phyloP scores from a whole-genome alignment of 2,113 vertebrate species.

The Hippocampus barbouri region DNA sequence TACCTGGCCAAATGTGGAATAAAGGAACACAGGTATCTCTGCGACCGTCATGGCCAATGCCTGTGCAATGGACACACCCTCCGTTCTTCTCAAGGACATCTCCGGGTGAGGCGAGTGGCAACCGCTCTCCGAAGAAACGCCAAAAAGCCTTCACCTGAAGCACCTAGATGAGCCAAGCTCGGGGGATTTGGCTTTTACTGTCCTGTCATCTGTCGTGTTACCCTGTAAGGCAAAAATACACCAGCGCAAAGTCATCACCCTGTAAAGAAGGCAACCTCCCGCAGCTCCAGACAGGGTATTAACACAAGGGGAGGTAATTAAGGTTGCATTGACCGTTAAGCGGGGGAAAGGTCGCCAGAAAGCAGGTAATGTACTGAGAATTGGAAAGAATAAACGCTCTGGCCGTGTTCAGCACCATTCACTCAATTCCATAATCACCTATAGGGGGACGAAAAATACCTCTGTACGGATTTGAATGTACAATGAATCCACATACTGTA shows the following conservation, averaged over 20 bases:
- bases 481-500: not conserved
- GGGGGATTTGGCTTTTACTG: not conserved
- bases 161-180: conserved; percentile 5
- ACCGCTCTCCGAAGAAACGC: conserved; percentile 6
- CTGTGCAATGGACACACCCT: conserved; percentile 90
- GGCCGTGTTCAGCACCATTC: not conserved
- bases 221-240: conserved; percentile 11
- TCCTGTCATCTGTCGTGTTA: conserved; percentile 31
- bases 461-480: not conserved
- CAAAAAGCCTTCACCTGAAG: conserved; percentile 21
- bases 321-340: conserved; percentile 23
- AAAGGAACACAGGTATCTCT: conserved; percentile 96
- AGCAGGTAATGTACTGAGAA: not conserved
- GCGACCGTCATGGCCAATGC: conserved; percentile 97
- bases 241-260: too few relatives aligned
- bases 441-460: not conserved
- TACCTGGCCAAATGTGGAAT: conserved; percentile 96
- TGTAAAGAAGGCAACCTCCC: not conserved
- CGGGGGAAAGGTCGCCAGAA: conserved; percentile 6
- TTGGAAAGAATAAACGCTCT: not conserved
- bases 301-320: conserved; percentile 3
- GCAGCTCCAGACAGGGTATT: not conserved
- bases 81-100: conserved; percentile 84
- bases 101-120: conserved; percentile 24
- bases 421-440: not conserved